Evolutionary conservation across 1,140 invertebrate species (phyloP), one percentile per base, ranked within the genome.

Genomic region (Holcopasites calliopsidis): DNA sequence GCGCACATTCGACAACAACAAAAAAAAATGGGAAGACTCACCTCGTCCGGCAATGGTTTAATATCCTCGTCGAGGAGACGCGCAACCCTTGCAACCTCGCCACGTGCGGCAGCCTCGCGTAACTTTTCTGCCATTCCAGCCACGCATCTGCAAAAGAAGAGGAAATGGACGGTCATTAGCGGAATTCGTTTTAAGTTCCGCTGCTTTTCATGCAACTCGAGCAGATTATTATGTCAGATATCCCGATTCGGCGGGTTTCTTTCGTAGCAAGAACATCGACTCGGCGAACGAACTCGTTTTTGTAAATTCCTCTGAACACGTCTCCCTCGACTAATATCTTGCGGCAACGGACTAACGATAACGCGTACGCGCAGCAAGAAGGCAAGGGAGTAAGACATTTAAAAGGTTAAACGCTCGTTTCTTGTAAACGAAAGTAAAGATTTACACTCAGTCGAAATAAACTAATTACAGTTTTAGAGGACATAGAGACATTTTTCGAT

Each of bases 61-160:
- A 85, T 74, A 62, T 85, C 84, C 65, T 88, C 87, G 74, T 85
- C 84, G 55, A 89, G 84, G 47, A 88, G 82, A 57, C 87, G 85
- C 60, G 80, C 73, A 50, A 89, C 81, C 73, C 83, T 83, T 61
- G 77, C 77, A 61, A 77, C 86, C 65, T 89, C 88, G 79, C 87
- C 87, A 79, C 87, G 87, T 73, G 85, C 86, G 79, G 82, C 79
- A 79, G 88, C 87, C 79, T 89, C 87, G 79, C 87, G 86, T 82
- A 88, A 80, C 85, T 89, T 89, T 87, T 89, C 88, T 87, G 88
- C 88, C 88, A 89, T 89, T 85, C 87, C 88, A 82, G 78, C 82
- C 82, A 88, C 77, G 86, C 88, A 88, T 87, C 88, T 89, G 80
- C 52, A 87, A 82, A 62, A 77, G 60, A 78, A 82, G 70, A 61